Conservation (phyloP, 1,140 invertebrate species). For the Drosophila guanche region DNA sequence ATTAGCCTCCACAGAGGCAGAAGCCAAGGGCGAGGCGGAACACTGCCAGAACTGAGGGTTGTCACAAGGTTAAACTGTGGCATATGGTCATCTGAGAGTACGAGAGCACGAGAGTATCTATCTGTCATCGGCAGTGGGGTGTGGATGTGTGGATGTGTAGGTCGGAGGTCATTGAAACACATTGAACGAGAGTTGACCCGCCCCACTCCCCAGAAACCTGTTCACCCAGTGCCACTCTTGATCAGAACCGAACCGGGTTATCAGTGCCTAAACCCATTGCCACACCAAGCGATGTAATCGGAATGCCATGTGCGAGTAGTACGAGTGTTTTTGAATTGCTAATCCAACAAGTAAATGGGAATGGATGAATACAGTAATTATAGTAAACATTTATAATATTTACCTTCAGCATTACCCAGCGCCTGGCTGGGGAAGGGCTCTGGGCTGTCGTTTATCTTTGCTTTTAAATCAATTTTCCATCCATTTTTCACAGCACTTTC, state of each 20-base stretch:
- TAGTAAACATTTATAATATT: neutral
- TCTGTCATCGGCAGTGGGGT: neutral
- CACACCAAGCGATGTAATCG: slow-evolving; percentile 13
- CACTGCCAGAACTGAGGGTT: slow-evolving; percentile 21
- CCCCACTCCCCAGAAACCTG: slow-evolving; percentile 15
- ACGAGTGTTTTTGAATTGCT: slow-evolving; percentile 2
- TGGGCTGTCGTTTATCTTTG: slow-evolving; percentile 39
- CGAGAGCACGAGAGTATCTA: too few species aligned
- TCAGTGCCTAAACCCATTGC: slow-evolving; percentile 34
- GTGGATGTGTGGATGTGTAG: slow-evolving; percentile 11
- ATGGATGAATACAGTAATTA: too few species aligned
- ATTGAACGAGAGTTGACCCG: slow-evolving; percentile 34
- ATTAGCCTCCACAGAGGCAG: slow-evolving; percentile 24
- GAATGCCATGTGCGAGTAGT: too few species aligned
- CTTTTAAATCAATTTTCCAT: slow-evolving; percentile 39
- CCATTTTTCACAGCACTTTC: slow-evolving; percentile 47
- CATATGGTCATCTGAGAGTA: slow-evolving; percentile 20
- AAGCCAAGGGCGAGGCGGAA: neutral
- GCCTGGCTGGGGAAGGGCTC: too few species aligned
- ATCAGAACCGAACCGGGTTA: slow-evolving; percentile 9
- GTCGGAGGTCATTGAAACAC: slow-evolving; percentile 42
- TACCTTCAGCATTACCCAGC: neutral
- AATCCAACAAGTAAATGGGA: neutral
- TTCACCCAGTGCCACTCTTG: neutral
- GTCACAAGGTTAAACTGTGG: slow-evolving; percentile 39